Percentiles rank a stretch among this genome's conserved stretches.
phyloP scores from a whole-genome alignment of 2,797 vertebrate genomes.

The Synanceia verrucosa region DNA sequence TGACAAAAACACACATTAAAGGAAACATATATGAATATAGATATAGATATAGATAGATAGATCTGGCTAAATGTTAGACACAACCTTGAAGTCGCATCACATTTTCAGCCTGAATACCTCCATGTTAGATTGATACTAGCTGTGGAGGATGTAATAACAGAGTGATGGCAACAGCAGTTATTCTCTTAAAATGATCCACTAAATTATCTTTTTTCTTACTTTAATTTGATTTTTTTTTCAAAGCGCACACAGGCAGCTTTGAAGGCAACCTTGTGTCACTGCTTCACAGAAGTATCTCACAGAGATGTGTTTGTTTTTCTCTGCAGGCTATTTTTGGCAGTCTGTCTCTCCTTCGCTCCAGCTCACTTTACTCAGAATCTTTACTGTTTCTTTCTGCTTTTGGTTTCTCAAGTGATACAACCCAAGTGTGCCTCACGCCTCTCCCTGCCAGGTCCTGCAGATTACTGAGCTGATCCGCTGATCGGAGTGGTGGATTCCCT shows the following conservation, averaged over 20 bases:
- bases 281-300: not conserved
- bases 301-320: constrained; percentile 28
- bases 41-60: no score
- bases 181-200: not conserved
- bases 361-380: constrained; percentile 9
- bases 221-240: not conserved
- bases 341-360: constrained; percentile 15
- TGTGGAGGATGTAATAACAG: not conserved
- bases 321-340: constrained; percentile 39
- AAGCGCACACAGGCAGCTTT: constrained; percentile 10
- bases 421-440: not conserved
- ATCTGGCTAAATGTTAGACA: no score
- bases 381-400: constrained; percentile 9
- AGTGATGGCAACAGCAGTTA: not conserved
- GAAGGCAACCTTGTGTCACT: not conserved
- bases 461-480: constrained; percentile 28
- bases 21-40: no score
- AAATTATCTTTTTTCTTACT: not conserved
- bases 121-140: no score
- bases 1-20: no score
- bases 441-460: constrained; percentile 1
- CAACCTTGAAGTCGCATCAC: not conserved
- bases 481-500: not conserved
- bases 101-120: not conserved
- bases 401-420: not conserved